Base-by-base conservation (phyloP, 2,797 vertebrate species). In the Pampus argenteus region DNA sequence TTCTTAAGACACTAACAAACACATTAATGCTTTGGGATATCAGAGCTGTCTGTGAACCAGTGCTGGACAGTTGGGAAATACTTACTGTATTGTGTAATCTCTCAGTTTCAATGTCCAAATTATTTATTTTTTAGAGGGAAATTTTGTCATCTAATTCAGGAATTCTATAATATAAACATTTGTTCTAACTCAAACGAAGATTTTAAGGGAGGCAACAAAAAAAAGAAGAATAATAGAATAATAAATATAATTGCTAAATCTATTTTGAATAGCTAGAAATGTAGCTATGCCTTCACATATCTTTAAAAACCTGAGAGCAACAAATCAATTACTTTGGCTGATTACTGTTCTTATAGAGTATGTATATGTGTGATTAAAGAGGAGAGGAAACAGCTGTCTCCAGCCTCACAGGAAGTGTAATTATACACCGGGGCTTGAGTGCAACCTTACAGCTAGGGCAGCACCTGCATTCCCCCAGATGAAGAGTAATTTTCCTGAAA, bases 371-470 rank as follows among this genome's bases (percentile, higher is more conserved):
- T 74, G 81, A 90, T 90, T 87, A 90, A 79, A 91, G 86, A 89
- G 70, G 31, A 86, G 60, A 81, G 72, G 59, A 88, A 91, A 90
- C 88, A 92, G 91, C 86, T 88, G 92, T 91, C 83, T 81, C 47
- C 78, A 78, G 80, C 71, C 66, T 74, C 65, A 86, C 76, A 88
- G 78, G 78, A 88, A 86, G 88, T 79, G 75, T 91, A 93, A 92
- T 93, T 90, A 91, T 52, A 88, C 40, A 81, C 59, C 59, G 52
- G 36, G 72, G 65, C 55, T 72, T 8, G 15, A 80, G 4, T 50
- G 67, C 68, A 83, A 82, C 61, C n/a, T 58, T 57, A 73, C 36
- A 72, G 74, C 38, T 69, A 66, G 22, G 14, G 59, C 68, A 86
- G 59, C 82, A 87, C 79, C 82, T 88, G 78, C 76, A 85, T 74